Evolutionary conservation across 2,113 vertebrate genomes (phyloP).

Genomic region (Glareola pratincola): DNA sequence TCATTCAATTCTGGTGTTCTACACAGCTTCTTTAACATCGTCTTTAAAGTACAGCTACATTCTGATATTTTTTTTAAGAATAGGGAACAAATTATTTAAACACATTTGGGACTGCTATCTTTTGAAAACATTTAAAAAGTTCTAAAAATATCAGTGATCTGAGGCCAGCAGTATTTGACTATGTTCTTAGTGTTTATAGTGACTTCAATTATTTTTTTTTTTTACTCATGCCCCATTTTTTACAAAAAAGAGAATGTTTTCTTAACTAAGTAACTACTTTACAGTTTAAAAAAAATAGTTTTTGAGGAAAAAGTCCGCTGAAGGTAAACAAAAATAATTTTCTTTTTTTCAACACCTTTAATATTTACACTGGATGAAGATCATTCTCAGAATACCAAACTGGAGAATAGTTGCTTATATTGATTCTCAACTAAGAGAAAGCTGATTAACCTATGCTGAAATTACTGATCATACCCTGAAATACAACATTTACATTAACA

Average conservation of each 20-base stretch:
- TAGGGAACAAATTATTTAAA: not conserved
- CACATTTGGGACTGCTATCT: rapidly evolving
- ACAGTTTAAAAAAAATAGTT: not conserved
- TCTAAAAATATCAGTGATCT: not conserved
- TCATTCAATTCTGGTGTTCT: not conserved
- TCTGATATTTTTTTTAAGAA: not conserved
- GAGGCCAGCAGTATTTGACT: not conserved
- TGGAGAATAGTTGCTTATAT: not conserved
- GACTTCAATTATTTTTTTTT: not conserved
- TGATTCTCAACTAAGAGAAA: not conserved
- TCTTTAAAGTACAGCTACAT: not conserved
- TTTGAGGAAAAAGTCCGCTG: not conserved
- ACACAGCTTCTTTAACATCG: not conserved
- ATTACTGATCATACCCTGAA: not conserved
- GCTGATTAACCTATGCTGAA: not conserved
- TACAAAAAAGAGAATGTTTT: not conserved
- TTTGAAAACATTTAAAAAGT: not conserved
- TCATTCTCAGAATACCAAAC: not conserved
- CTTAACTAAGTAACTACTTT: not conserved
- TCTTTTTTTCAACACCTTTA: not conserved
- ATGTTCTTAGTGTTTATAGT: not conserved
- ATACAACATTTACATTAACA: not conserved
- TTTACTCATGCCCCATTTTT: too few species aligned
- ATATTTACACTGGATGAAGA: not conserved
- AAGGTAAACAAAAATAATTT: not conserved